These are phyloP conservation scores for Lydus trimaculatus DNA, from an alignment of 2,888 invertebrate genomes.

Conservation along the genomic window DNA sequence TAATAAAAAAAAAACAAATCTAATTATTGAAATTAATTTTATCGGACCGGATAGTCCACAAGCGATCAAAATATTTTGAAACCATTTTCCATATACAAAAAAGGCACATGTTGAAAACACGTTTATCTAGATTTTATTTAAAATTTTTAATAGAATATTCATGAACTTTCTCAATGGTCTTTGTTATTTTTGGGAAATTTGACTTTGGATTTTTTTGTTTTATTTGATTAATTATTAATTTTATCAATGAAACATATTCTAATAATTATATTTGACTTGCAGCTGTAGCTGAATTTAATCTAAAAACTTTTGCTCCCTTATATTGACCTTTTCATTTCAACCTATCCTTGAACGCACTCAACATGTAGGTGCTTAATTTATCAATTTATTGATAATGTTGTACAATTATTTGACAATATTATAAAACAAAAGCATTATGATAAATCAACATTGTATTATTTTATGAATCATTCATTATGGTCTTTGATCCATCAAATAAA, in stretches of 20 bases:
- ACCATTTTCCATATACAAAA: not conserved
- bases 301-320: not conserved
- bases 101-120: not conserved
- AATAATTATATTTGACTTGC: not conserved
- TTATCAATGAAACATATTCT: not conserved
- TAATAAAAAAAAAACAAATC: not conserved
- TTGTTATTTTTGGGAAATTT: not conserved
- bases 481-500: not conserved
- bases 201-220: not conserved
- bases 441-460: not conserved
- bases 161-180: not conserved
- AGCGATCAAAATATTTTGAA: too few relatives aligned
- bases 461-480: not conserved
- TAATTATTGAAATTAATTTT: too few relatives aligned
- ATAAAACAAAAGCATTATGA: not conserved
- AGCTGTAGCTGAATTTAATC: not conserved
- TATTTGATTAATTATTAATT: not conserved
- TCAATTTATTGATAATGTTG: not conserved
- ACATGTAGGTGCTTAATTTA: not conserved
- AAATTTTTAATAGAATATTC: not conserved
- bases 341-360: not conserved
- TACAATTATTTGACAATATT: not conserved
- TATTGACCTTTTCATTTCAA: constrained; percentile 1
- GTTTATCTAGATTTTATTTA: not conserved
- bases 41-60: too few relatives aligned